A percentile compares a stretch with the other conserved stretches of the same genome.
Evolutionary conservation across 2,113 vertebrate species (phyloP).

Genomic region (Pycnonotus jocosus): DNA sequence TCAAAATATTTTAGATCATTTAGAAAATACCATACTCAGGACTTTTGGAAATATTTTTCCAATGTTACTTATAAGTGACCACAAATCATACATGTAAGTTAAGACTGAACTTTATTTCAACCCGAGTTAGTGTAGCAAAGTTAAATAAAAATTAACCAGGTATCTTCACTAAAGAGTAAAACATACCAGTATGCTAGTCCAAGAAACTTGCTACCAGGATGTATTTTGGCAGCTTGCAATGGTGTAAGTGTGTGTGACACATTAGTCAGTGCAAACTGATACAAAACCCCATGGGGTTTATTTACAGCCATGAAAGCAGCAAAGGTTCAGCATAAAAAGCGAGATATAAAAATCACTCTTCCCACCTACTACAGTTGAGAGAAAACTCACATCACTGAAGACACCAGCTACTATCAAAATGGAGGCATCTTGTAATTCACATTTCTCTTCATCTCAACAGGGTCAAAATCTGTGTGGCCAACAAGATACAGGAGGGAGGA

Average conservation of each 20-base stretch:
- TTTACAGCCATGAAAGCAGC: conserved; percentile 14
- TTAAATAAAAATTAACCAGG: conserved; percentile 35
- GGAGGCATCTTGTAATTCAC: neutral
- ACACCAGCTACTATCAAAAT: neutral
- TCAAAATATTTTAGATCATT: neutral
- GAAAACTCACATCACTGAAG: neutral
- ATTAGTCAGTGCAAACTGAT: conserved; percentile 15
- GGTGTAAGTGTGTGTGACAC: neutral
- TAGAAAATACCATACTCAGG: neutral
- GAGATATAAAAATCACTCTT: neutral
- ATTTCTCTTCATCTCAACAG: neutral
- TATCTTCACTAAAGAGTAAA: neutral
- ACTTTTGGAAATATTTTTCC: neutral
- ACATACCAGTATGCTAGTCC: neutral
- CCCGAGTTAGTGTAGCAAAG: neutral
- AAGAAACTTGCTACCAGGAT: neutral
- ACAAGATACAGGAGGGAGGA: neutral
- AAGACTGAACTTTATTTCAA: conserved; percentile 34
- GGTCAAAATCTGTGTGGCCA: neutral
- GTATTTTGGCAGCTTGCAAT: neutral
- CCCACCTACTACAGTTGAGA: neutral
- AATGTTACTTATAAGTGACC: neutral
- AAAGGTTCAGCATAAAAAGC: conserved; percentile 14
- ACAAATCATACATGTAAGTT: neutral
- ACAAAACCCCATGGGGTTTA: neutral